phyloP scores from a whole-genome alignment of 2,888 invertebrate genomes.

The Selenia dentaria region DNA sequence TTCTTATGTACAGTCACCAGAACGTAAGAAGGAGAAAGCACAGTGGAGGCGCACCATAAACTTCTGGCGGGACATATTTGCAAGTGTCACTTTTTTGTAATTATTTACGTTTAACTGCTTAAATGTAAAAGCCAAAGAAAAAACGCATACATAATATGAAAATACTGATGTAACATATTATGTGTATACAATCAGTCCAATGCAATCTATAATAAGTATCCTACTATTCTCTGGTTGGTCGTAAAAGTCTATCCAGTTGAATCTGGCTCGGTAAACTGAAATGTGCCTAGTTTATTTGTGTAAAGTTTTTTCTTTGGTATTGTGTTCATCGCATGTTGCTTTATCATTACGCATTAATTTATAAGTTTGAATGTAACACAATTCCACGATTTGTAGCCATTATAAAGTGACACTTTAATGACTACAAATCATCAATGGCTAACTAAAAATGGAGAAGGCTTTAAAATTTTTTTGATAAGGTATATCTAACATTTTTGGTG shows the following conservation, averaged over 20 bases:
- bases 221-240: no score
- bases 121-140: conserved; percentile 59
- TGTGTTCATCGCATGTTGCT: conserved; percentile 44
- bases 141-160: conserved; percentile 48
- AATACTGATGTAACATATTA: no score
- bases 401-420: background rate
- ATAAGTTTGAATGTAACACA: background rate
- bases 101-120: conserved; percentile 37
- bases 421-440: no score
- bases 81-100: conserved; percentile 78
- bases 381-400: background rate
- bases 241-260: no score
- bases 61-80: conserved; percentile 83
- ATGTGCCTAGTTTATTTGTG: background rate
- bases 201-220: no score
- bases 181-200: no score
- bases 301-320: conserved; percentile 76
- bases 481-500: no score
- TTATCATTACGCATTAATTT: background rate
- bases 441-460: no score
- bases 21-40: conserved; percentile 79
- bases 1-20: conserved; percentile 74
- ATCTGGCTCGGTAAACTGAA: no score
- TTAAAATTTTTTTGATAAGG: no score
- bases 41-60: conserved; percentile 83